Conservation (phyloP, 2,888 invertebrate species). For the Rhagonycha fulva region DNA sequence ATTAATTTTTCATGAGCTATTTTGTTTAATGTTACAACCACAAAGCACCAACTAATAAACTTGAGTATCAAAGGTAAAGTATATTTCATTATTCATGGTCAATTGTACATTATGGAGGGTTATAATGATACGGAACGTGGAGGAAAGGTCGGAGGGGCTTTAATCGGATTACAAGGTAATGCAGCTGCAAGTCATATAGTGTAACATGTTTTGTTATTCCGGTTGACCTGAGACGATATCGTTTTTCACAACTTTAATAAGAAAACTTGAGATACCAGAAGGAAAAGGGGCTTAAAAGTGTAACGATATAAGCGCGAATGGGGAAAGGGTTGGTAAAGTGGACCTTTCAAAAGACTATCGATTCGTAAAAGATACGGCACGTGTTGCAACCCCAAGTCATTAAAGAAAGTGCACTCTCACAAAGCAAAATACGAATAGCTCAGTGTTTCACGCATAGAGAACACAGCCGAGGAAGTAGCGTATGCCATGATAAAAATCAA, state of each 20-base stretch:
- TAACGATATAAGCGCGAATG: constrained; percentile 7
- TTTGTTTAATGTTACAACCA: not conserved
- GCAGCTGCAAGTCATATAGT: constrained; percentile 30
- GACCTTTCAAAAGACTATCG: constrained; percentile 15
- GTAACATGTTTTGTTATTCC: constrained; percentile 21
- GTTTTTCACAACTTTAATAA: constrained; percentile 5
- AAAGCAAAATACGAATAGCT: not conserved
- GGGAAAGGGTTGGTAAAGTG: constrained; percentile 11
- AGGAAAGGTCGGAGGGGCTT: constrained; percentile 19
- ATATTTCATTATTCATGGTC: constrained; percentile 11
- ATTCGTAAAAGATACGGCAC: constrained; percentile 18
- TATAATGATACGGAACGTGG: constrained; percentile 5
- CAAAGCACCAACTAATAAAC: not conserved
- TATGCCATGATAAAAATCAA: too few species aligned
- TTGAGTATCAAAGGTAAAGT: not conserved
- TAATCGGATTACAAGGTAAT: constrained; percentile 32
- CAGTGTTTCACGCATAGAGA: not conserved
- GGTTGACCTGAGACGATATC: constrained; percentile 14
- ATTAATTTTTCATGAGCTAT: not conserved
- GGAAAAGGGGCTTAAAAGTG: not conserved
- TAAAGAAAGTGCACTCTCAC: constrained; percentile 5
- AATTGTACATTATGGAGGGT: constrained; percentile 5
- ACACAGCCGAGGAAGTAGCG: not conserved
- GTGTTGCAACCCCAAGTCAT: constrained; percentile 17
- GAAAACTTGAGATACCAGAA: constrained; percentile 1